These are phyloP conservation scores for Drosophila trapezifrons DNA, from an alignment of 1,140 invertebrate species.

Conservation along the genomic window DNA sequence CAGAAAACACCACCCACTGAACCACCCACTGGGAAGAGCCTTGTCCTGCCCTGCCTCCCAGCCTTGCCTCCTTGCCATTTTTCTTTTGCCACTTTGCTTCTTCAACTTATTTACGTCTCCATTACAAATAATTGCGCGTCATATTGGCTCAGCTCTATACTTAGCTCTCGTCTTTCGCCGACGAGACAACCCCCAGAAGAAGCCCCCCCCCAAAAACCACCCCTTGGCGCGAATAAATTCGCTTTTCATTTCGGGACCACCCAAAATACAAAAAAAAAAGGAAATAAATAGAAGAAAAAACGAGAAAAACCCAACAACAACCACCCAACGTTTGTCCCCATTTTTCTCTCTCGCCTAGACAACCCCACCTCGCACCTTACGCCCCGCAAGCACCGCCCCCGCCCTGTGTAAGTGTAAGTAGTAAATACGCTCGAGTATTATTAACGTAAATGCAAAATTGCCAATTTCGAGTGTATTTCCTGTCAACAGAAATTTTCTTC, in stretches of 20 bases:
- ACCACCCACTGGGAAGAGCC: conserved; percentile 11
- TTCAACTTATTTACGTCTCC: conserved; percentile 83
- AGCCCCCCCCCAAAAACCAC: conserved; percentile 6
- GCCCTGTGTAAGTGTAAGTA: conserved; percentile 62
- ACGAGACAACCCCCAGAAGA: conserved; percentile 13
- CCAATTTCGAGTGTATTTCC: conserved; percentile 84
- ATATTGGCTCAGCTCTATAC: conserved; percentile 79
- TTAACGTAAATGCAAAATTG: conserved; percentile 84
- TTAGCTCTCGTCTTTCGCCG: conserved; percentile 48
- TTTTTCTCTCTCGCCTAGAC: conserved; percentile 61
- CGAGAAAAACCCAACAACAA: background rate
- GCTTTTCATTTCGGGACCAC: conserved; percentile 39
- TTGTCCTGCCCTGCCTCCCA: background rate
- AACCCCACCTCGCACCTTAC: conserved; percentile 11
- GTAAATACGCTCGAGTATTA: conserved; percentile 84
- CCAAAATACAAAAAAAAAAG: background rate
- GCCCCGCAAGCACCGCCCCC: background rate
- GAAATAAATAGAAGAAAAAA: background rate
- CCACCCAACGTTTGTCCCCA: conserved; percentile 45
- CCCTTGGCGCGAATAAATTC: conserved; percentile 54
- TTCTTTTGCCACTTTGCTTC: conserved; percentile 76
- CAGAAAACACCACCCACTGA: conserved; percentile 16
- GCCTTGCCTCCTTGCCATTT: conserved; percentile 46
- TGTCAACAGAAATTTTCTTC: conserved; percentile 83
- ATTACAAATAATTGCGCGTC: conserved; percentile 84